Conservation (phyloP, 2,797 vertebrate species). For the Phalloptychus januarius region DNA sequence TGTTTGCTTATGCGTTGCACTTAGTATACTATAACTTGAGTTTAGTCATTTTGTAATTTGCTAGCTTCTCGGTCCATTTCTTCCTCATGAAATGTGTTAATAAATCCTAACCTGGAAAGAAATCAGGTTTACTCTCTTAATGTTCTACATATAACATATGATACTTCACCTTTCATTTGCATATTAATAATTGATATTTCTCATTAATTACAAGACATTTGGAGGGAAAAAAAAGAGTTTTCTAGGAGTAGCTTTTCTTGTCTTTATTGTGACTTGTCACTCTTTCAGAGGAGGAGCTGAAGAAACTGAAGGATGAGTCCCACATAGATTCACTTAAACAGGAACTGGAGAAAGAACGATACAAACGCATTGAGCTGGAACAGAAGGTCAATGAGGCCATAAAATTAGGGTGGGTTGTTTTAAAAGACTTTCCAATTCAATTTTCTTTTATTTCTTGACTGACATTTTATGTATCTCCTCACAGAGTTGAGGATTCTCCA, state of each 20-base stretch:
- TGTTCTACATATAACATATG: background rate
- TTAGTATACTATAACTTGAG: background rate
- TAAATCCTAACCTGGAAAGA: background rate
- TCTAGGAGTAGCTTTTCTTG: background rate
- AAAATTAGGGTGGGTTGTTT: constrained; percentile 82
- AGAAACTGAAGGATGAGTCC: constrained; percentile 91
- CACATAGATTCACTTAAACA: constrained; percentile 87
- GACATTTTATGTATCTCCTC: constrained; percentile 15
- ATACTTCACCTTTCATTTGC: background rate
- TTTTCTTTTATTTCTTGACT: background rate
- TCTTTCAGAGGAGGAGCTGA: constrained; percentile 92
- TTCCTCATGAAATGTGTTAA: background rate
- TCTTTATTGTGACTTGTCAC: background rate
- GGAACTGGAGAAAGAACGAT: constrained; percentile 92
- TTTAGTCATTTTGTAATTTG: background rate
- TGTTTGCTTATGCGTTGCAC: background rate
- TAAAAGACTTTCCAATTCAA: background rate
- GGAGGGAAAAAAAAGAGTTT: background rate
- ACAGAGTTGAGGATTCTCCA: constrained; percentile 87
- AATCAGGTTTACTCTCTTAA: background rate
- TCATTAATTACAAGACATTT: background rate
- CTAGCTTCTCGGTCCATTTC: background rate
- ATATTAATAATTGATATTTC: background rate
- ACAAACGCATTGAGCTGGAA: constrained; percentile 87
- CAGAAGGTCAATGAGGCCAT: constrained; percentile 88